Conservation (phyloP, 2,888 invertebrate species). For the Lycocerus yunnanus region DNA sequence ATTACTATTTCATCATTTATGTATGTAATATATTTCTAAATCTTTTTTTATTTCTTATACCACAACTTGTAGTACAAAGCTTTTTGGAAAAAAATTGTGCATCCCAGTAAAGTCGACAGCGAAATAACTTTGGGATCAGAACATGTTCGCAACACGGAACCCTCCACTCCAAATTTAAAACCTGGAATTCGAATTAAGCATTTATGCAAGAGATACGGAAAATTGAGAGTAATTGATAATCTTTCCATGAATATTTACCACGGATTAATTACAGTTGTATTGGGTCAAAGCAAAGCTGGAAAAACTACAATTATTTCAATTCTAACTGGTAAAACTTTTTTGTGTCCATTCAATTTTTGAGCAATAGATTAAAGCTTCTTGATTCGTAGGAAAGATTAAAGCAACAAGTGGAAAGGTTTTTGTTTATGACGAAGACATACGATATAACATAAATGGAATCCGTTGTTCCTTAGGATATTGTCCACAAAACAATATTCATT, state of each 20-base stretch:
- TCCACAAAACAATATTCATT: conserved; percentile 86
- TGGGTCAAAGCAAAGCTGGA: conserved; percentile 68
- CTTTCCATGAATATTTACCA: conserved; percentile 76
- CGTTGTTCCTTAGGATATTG: conserved; percentile 82
- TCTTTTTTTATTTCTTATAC: not conserved
- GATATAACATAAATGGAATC: conserved; percentile 66
- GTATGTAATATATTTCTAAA: not conserved
- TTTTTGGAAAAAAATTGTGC: not conserved
- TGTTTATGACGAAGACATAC: conserved; percentile 76
- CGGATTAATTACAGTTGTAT: conserved; percentile 82
- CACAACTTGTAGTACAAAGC: not conserved
- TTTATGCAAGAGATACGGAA: conserved; percentile 52
- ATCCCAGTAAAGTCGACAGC: not conserved
- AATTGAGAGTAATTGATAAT: conserved; percentile 68
- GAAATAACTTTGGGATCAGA: not conserved
- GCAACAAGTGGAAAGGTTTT: conserved; percentile 72
- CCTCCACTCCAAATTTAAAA: not conserved
- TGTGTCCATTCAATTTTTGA: not conserved
- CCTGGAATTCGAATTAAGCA: conserved; percentile 41
- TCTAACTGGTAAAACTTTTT: conserved; percentile 60
- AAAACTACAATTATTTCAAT: conserved; percentile 70
- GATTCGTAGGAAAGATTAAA: conserved; percentile 66
- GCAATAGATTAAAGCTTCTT: not conserved
- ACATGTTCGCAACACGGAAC: not conserved
- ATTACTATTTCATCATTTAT: not conserved